Evolutionary conservation across 1,140 invertebrate species (phyloP).

Genomic region (Diabrotica virgifera): DNA sequence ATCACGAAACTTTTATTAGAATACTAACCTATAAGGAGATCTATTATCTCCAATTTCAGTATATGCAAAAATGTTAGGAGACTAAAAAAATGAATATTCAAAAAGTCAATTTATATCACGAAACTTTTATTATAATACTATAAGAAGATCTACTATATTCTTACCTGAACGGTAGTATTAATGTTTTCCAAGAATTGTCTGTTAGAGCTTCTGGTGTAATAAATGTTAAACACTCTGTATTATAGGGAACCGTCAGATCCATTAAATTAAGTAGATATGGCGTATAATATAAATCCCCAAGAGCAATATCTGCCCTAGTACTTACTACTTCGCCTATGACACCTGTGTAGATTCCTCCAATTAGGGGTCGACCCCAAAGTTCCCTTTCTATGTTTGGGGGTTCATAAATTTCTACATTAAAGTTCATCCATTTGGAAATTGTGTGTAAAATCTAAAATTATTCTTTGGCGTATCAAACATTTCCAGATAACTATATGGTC

Average conservation of each 20-base stretch:
- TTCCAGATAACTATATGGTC: too few species aligned
- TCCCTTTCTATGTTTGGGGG: constrained; percentile 55
- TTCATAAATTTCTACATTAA: constrained; percentile 63
- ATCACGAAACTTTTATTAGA: too few species aligned
- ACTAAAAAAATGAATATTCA: too few species aligned
- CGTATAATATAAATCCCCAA: constrained; percentile 75
- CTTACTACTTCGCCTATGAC: constrained; percentile 65
- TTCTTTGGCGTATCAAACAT: too few species aligned
- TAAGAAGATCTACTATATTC: not conserved
- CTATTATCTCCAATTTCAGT: too few species aligned
- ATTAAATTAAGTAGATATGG: constrained; percentile 63
- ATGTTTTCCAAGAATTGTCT: constrained; percentile 78
- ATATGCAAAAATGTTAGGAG: too few species aligned
- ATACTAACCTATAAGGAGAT: too few species aligned
- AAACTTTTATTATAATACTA: too few species aligned
- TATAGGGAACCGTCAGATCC: constrained; percentile 76
- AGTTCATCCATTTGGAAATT: constrained; percentile 67
- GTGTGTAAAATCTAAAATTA: constrained; percentile 61
- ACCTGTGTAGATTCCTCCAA: constrained; percentile 63
- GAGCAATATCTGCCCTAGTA: constrained; percentile 66
- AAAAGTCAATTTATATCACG: too few species aligned
- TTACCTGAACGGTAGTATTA: constrained; percentile 76
- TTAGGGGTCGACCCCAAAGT: constrained; percentile 62
- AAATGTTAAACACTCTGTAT: constrained; percentile 77
- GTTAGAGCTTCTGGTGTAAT: constrained; percentile 73